Evolutionary conservation across 1,140 invertebrate species (phyloP), one percentile per base, ranked within the genome.

Genomic region (Rhopalosiphum padi): DNA sequence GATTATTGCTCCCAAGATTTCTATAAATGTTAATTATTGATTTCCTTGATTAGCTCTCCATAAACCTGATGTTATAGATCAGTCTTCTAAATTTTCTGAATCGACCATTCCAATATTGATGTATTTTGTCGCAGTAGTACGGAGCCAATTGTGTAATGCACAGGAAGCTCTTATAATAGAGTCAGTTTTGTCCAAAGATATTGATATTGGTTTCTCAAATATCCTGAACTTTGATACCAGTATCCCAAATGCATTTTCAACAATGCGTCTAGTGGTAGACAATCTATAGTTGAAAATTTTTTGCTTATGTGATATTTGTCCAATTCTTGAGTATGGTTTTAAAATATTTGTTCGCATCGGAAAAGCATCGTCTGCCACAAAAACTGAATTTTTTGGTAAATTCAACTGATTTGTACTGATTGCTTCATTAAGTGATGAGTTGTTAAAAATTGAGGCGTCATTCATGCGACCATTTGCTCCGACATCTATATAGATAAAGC

Each of bases 291-390:
- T 82, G 77, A 77, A 77, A 9, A 82, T 35, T 82, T 82, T 82
- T 82, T 82, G 77, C 37, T 83, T 95, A 95, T 87, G 94, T 94
- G 94, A 96, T 94, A 77, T 94, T 94, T 48, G 96, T 92, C 43
- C 95, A 94, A 94, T n/a, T n/a, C n/a, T n/a, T n/a, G n/a, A n/a
- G n/a, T n/a, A 96, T 96, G 88, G 95, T 82, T 82, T 82, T 37
- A 82, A 82, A 82, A 82, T 82, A 35, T 82, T 37, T 35, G 1
- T 82, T 82, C 22, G 37, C 21, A 82, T 0, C 18, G 77, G 77
- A 18, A 37, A 82, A 82, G 77, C 35, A 82, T 82, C 77, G 6
- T 37, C 35, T 35, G 77, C 35, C 37, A 82, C 77, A 37, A 82
- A 82, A 37, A 82, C 77, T 82, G 18, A 2, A 82, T 37, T 37